Percentiles rank a stretch among this genome's conserved stretches.
Conservation (phyloP, 2,888 invertebrate species). For the Papilio demoleus region DNA sequence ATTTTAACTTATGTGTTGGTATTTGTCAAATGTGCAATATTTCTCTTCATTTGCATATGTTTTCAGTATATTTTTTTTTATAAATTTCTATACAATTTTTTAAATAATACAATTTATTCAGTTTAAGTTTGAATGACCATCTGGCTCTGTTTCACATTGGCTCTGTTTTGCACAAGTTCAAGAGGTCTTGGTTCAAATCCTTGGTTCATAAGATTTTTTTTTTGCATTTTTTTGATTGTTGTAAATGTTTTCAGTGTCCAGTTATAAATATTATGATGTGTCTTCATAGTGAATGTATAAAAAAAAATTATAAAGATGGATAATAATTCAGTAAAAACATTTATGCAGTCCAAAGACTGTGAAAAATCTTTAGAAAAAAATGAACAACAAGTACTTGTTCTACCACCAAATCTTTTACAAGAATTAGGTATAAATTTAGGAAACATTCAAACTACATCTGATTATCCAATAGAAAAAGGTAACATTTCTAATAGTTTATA, state of each 20-base stretch:
- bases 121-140: not conserved
- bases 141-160: constrained; percentile 34
- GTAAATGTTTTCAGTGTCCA: constrained; percentile 32
- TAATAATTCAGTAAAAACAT: constrained; percentile 40
- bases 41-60: too few relatives aligned
- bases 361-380: constrained; percentile 38
- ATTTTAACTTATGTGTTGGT: too few relatives aligned
- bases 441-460: constrained; percentile 48
- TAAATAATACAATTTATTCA: constrained; percentile 13
- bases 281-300: constrained; percentile 21
- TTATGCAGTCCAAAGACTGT: constrained; percentile 24
- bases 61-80: too few relatives aligned
- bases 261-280: constrained; percentile 20
- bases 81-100: not conserved
- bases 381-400: constrained; percentile 65
- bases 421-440: constrained; percentile 72
- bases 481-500: constrained; percentile 28
- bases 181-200: constrained; percentile 27
- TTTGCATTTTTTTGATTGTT: constrained; percentile 37
- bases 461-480: constrained; percentile 39
- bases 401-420: constrained; percentile 74
- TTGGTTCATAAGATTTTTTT: constrained; percentile 24
- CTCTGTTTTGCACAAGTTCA: constrained; percentile 20
- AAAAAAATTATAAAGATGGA: constrained; percentile 40
- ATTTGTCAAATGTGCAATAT: too few relatives aligned